Conservation (phyloP, 2,888 invertebrate genomes). For the Gymnosoma rotundatum region DNA sequence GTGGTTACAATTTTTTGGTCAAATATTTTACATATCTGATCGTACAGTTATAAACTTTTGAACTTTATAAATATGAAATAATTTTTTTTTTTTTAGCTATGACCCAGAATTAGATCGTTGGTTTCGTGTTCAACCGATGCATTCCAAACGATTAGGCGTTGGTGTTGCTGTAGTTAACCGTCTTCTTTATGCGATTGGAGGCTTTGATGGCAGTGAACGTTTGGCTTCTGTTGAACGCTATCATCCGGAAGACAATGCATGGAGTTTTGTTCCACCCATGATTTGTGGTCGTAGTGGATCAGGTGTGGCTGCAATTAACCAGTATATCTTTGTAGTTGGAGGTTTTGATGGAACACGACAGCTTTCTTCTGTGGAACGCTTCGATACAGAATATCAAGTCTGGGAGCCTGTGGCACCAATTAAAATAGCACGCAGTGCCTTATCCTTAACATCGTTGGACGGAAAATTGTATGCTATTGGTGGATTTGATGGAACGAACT, state of each 20-base stretch:
- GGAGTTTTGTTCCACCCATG: constrained; percentile 92
- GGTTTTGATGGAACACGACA: constrained; percentile 95
- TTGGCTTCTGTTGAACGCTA: constrained; percentile 93
- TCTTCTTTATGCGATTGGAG: constrained; percentile 92
- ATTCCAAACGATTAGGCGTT: constrained; percentile 90
- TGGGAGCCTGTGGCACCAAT: constrained; percentile 92
- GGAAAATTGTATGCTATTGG: constrained; percentile 95
- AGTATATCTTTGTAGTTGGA: constrained; percentile 95
- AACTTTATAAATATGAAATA: neutral
- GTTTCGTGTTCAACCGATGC: constrained; percentile 89
- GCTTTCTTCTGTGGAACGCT: constrained; percentile 92
- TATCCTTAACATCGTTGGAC: constrained; percentile 93
- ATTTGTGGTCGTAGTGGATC: constrained; percentile 91
- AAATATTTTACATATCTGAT: too few relatives aligned
- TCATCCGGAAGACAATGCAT: constrained; percentile 95
- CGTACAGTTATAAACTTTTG: neutral
- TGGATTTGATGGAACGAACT: constrained; percentile 94
- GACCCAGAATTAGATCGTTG: constrained; percentile 93
- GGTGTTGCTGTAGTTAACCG: constrained; percentile 91
- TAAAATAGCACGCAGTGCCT: constrained; percentile 91
- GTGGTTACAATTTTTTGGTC: too few relatives aligned
- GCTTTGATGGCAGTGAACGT: constrained; percentile 92
- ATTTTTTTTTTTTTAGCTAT: constrained; percentile 84
- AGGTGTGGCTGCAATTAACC: constrained; percentile 92
- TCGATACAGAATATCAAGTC: constrained; percentile 90